These are phyloP conservation scores for Leptopilina syphax DNA, from an alignment of 2,888 invertebrate species.

Conservation along the genomic window DNA sequence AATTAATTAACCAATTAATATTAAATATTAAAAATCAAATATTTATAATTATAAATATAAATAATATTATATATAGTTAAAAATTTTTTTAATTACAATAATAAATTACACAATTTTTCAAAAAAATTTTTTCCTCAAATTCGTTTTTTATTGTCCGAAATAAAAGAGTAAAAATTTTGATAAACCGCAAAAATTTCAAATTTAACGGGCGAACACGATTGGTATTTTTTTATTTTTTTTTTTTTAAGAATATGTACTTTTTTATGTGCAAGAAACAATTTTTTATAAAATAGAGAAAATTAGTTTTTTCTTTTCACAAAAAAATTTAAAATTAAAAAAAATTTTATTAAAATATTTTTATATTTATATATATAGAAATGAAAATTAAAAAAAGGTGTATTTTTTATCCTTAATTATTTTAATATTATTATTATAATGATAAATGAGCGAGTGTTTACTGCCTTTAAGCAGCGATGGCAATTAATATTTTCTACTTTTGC, in stretches of 20 bases:
- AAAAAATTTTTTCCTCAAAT: too few relatives aligned
- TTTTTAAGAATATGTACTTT: neutral
- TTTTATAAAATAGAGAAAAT: constrained; percentile 53
- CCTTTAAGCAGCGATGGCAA: constrained; percentile 41
- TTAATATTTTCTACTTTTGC: constrained; percentile 41
- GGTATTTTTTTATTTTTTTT: neutral
- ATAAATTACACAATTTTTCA: too few relatives aligned
- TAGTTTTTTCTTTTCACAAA: too few relatives aligned
- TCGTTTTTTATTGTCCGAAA: neutral
- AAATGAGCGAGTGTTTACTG: constrained; percentile 51
- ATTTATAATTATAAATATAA: too few relatives aligned
- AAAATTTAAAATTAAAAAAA: neutral
- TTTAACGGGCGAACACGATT: constrained; percentile 30
- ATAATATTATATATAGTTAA: too few relatives aligned
- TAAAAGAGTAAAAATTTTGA: neutral
- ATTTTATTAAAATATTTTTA: constrained; percentile 34
- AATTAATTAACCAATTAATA: too few relatives aligned
- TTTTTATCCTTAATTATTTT: constrained; percentile 46
- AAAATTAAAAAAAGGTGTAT: constrained; percentile 29
- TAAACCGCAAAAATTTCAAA: constrained; percentile 6
- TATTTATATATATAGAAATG: too few relatives aligned
- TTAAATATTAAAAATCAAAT: too few relatives aligned
- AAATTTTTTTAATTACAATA: too few relatives aligned
- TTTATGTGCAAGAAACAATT: constrained; percentile 45
- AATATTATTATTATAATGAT: constrained; percentile 47